Conservation (phyloP, 2,797 vertebrate species). For the Natrix natrix region DNA sequence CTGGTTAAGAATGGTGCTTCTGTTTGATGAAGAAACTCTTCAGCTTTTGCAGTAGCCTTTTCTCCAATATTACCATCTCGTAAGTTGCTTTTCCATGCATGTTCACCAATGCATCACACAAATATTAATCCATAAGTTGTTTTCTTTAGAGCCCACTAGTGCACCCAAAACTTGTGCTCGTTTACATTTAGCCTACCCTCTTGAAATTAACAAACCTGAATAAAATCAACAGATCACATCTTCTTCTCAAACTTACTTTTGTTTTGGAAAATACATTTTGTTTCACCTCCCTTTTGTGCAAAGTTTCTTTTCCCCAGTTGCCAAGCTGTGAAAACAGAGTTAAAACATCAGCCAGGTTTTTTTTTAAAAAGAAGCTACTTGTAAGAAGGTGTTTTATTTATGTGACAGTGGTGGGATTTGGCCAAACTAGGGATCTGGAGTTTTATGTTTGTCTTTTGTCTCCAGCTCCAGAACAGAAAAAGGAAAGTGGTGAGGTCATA, state of each 20-base stretch:
- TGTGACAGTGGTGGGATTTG: background rate
- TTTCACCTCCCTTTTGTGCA: background rate
- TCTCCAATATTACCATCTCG: background rate
- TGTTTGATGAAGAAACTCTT: background rate
- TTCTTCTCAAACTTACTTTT: background rate
- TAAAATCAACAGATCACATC: background rate
- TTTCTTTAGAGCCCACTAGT: background rate
- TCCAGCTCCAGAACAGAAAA: background rate
- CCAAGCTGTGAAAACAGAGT: background rate
- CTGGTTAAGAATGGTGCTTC: background rate
- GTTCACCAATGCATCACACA: background rate
- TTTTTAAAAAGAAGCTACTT: background rate
- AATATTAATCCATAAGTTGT: background rate
- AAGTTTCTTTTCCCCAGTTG: background rate
- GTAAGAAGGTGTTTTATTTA: background rate
- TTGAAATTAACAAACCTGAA: background rate
- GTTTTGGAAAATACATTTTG: background rate
- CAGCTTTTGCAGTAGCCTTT: background rate
- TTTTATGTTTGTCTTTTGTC: background rate
- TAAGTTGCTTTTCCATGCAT: background rate
- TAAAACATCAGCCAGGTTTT: background rate
- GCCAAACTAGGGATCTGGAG: background rate
- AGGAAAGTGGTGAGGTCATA: background rate
- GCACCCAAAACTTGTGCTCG: background rate
- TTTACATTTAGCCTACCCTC: background rate